Evolutionary conservation across 1,140 invertebrate genomes (phyloP), one percentile per base, ranked within the genome.

Genomic region (Myzus persicae): DNA sequence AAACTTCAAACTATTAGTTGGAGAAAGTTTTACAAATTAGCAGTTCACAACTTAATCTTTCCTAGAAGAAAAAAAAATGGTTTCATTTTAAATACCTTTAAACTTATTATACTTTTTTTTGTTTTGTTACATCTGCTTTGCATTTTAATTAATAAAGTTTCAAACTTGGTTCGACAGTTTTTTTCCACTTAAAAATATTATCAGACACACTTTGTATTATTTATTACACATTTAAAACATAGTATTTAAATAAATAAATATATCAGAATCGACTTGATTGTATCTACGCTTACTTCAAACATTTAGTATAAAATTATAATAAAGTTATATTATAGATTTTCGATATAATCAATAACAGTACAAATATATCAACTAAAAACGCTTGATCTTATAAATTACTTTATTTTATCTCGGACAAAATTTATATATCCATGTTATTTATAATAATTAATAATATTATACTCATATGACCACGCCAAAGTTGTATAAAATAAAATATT

Each of bases 101-200:
- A 90, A 42, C 48, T 59, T 90, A 38, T 42, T 36, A 54, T 24
- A 90, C 24, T 38, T 90, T 38, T 90, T 40, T 54, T 59, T 76
- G 59, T 76, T 89, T 89, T 24, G 20, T 59, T 90, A 40, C 9
- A 59, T 90, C 38, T 90, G 36, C 51, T 59, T 59, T 59, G 40
- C 20, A 90, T 90, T 90, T 90, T 59, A 90, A 90, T 90, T 90
- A 90, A 90, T 59, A 59, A 90, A 90, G 88, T 90, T 90, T 59
- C 26, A 59, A 90, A 90, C 24, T 40, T 42, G 31, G 36, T 11
- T 90, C 36, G 20, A 40, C 26, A 40, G n/a, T 90, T 90, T 90
- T 51, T 48, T 46, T 90, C 54, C 2, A 40, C 18, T 59, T 40
- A 24, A 90, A 90, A 40, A 59, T 59, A 40, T 54, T 31, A 90